These are phyloP conservation scores for Agrilus mali DNA, from an alignment of 2,888 invertebrate genomes.

Conservation along the genomic window DNA sequence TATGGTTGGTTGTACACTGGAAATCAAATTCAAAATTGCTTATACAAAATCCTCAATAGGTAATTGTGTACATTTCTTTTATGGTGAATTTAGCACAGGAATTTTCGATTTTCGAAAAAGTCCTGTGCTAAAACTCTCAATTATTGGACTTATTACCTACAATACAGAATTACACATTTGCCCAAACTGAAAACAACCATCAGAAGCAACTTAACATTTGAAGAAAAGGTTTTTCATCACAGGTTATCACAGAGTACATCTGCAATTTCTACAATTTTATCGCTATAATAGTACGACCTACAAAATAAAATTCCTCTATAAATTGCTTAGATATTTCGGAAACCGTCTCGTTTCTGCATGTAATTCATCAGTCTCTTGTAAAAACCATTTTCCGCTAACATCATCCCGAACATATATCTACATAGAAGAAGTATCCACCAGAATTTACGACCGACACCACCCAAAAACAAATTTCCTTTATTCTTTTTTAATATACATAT, in stretches of 20 bases:
- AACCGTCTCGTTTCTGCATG: constrained; percentile 18
- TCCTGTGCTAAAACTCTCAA: too few species aligned
- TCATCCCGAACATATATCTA: constrained; percentile 8
- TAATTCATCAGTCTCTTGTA: constrained; percentile 17
- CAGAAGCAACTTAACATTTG: constrained; percentile 10
- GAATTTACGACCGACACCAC: constrained; percentile 11
- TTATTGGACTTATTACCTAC: too few species aligned
- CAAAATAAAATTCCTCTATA: constrained; percentile 9
- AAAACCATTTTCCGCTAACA: constrained; percentile 10
- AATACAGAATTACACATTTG: too few species aligned
- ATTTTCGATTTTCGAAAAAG: too few species aligned
- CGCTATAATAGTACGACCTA: constrained; percentile 15
- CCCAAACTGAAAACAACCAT: constrained; percentile 9
- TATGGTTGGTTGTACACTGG: too few species aligned
- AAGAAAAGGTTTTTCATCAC: constrained; percentile 26
- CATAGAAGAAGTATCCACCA: constrained; percentile 11
- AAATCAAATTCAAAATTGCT: background rate
- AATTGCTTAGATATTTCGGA: constrained; percentile 14
- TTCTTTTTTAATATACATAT: constrained; percentile 2
- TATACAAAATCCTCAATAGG: constrained; percentile 3
- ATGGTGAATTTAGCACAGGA: too few species aligned
- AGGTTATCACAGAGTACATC: constrained; percentile 35
- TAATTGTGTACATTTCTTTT: too few species aligned
- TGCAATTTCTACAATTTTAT: constrained; percentile 27
- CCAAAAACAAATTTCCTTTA: constrained; percentile 6